Conservation (phyloP, 2,888 invertebrate genomes). For the Chrysolina oricalcia region DNA sequence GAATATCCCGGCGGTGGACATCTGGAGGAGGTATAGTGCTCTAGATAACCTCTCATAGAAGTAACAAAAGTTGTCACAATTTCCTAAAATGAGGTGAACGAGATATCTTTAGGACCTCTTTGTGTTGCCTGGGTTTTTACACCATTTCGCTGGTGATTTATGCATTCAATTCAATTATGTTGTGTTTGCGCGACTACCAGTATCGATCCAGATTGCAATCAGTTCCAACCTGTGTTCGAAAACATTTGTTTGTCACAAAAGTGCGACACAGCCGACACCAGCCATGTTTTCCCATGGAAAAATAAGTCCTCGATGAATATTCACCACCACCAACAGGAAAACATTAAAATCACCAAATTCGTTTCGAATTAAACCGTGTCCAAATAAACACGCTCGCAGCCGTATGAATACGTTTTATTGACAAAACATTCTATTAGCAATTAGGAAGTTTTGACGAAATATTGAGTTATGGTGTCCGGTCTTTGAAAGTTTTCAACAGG, state of each 20-base stretch:
- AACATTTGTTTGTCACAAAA: slow-evolving; percentile 1
- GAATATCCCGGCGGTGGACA: too few relatives aligned
- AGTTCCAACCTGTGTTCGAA: neutral
- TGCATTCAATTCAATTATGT: neutral
- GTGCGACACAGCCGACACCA: slow-evolving; percentile 6
- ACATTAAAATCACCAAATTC: slow-evolving; percentile 49
- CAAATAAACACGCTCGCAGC: slow-evolving; percentile 44
- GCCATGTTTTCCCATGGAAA: slow-evolving; percentile 32
- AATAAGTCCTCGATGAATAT: slow-evolving; percentile 25
- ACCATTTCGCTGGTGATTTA: too few relatives aligned
- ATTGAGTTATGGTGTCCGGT: slow-evolving; percentile 63
- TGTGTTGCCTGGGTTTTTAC: too few relatives aligned
- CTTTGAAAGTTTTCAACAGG: slow-evolving; percentile 50
- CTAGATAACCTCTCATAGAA: too few relatives aligned
- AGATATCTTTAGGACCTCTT: too few relatives aligned
- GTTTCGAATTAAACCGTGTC: slow-evolving; percentile 51
- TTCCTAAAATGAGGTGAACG: too few relatives aligned
- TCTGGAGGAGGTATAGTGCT: too few relatives aligned
- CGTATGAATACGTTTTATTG: slow-evolving; percentile 54
- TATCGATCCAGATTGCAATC: neutral
- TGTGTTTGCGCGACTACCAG: neutral
- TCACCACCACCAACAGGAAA: slow-evolving; percentile 42
- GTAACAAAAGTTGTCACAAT: too few relatives aligned
- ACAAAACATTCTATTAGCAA: slow-evolving; percentile 64
- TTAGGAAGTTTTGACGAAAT: slow-evolving; percentile 61